Base-by-base conservation (phyloP, 2,888 invertebrate genomes). In the Cryptus armator region DNA sequence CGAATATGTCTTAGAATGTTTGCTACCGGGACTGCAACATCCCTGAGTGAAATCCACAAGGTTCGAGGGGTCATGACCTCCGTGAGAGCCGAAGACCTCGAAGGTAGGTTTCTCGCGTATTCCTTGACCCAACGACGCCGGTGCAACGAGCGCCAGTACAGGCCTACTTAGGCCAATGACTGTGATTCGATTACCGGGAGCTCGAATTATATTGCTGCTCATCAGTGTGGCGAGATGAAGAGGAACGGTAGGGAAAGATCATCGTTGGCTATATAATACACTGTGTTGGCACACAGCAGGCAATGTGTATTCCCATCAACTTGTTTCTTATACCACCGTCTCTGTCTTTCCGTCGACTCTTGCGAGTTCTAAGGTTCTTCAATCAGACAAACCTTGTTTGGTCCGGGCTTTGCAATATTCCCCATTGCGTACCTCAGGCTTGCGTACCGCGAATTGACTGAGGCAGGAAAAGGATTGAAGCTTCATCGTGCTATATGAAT, bases 101-200 rank as follows among this genome's bases (percentile, higher is more conserved):
- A 64, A 80, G 76, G n/a, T 43, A 80, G 76, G 10, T 43, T 14
- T n/a, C 32, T 74, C 12, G 44, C 37, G 43, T 19, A 59, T 68
- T 67, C 66, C 64, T 71, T 71, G 68, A 74, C 64, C 56, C 74
- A 46, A 56, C 46, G 64, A 79, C 74, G 79, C 53, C 16, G 74
- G 3, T 78, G 62, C 48, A 86, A 87, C 43, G 37, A 24, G 64
- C n/a, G 48, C 66, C 51, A 53, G 56, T 44, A 70, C 56, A 80
- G 89, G 86, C 86, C 87, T 81, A 84, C 83, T 86, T 79, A 62
- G 71, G 75, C 86, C 79, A 86, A 88, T 81, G 89, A 87, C 87
- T 87, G 86, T 85, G 72, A 86, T 88, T 89, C 90, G 89, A 91
- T 91, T 90, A 90, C 89, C 86, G 80, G 87, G 83, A 89, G 88